Evolutionary conservation across 1,140 invertebrate species (phyloP), one percentile per base, ranked within the genome.

Genomic region (Cepaea nemoralis): DNA sequence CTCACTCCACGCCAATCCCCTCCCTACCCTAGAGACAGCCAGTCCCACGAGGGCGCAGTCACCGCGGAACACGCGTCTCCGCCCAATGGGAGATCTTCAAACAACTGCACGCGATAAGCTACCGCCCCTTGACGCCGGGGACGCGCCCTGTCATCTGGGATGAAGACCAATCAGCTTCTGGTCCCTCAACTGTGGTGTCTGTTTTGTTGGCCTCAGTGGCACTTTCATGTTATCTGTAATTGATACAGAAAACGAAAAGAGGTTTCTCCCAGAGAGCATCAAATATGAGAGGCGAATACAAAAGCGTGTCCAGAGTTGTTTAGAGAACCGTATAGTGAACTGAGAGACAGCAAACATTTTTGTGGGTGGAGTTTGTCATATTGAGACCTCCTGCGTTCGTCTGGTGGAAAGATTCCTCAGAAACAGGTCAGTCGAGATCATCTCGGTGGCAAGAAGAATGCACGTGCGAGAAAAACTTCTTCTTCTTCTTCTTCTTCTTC

Each of bases 1-100:
- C 83, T 80, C 86, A 87, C 87, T 86, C 86, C 84, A 74, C 70
- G 83, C 85, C 85, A 85, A 86, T 85, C 85, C 82, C 81, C 83
- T 67, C 83, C 82, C 86, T 85, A 87, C 88, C 69, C 82, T 77
- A 82, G 86, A 85, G 69, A 77, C 76, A 69, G 48, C 19, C 70
- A 79, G 82, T 86, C 85, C 86, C 85, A 78, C 80, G 87, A 85
- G 87, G 76, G 80, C 80, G 71, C 80, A 59, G 67, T 50, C 81
- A 82, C 75, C 83, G 77, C 81, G 83, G 80, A 83, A 80, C 80
- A 48, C 75, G 82, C 55, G 75, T 83, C 78, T 55, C 74, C 78
- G 77, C 76, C 86, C 86, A 87, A 87, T 87, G 85, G 77, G 77
- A 75, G 67, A 55, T 71, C 81, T 80, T 71, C 35, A 82, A 84